Conservation (phyloP, 2,113 vertebrate species). For the Cebus imitator region DNA sequence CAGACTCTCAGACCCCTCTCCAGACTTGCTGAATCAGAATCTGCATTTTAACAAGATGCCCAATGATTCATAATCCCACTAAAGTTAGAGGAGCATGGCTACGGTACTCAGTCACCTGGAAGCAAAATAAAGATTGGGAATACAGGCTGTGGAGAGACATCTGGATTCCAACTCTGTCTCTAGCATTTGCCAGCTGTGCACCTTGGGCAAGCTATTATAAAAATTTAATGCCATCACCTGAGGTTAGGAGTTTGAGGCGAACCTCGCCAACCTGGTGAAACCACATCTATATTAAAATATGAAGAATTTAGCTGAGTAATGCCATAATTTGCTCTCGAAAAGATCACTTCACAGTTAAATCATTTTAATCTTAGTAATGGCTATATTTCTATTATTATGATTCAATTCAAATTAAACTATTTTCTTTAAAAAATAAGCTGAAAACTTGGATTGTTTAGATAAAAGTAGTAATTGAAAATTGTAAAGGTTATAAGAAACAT, state of each 20-base stretch:
- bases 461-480: slow-evolving; percentile 7
- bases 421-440: neutral
- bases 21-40: neutral
- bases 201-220: neutral
- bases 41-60: neutral
- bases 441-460: slow-evolving; percentile 32
- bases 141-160: neutral
- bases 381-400: slow-evolving; percentile 67
- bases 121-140: neutral
- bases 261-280: too few species aligned
- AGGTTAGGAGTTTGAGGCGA: too few species aligned
- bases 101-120: neutral
- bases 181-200: neutral
- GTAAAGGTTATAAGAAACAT: neutral
- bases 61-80: neutral
- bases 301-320: slow-evolving; percentile 63
- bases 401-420: slow-evolving; percentile 68
- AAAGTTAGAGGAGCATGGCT: neutral
- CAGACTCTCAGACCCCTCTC: neutral
- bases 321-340: slow-evolving; percentile 73
- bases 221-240: neutral
- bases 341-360: slow-evolving; percentile 73
- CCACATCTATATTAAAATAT: too few species aligned
- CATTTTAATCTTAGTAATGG: slow-evolving; percentile 65
- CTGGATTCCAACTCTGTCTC: neutral